phyloP scores from a whole-genome alignment of 2,797 vertebrate genomes.

The Tauraco hartlaubi region DNA sequence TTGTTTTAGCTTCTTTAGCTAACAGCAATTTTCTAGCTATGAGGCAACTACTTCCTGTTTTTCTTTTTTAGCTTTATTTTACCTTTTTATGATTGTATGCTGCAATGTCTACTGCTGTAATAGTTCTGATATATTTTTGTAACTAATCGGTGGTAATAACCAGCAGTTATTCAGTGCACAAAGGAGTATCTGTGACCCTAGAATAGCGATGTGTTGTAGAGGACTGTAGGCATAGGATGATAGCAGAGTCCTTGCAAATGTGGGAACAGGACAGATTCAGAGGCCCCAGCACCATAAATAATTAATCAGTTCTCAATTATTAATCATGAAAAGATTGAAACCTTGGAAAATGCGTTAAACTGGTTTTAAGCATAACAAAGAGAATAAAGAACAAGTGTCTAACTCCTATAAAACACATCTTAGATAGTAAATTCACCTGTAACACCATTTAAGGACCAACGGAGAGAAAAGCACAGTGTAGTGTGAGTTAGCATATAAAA shows the following conservation, averaged over 20 bases:
- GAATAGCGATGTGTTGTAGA: neutral
- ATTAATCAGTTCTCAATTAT: conserved; percentile 44
- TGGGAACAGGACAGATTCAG: neutral
- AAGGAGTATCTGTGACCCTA: neutral
- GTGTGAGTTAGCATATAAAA: neutral
- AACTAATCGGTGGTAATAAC: neutral
- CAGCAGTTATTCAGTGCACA: neutral
- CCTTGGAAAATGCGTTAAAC: neutral
- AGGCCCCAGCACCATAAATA: neutral
- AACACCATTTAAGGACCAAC: neutral
- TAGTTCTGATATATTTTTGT: neutral
- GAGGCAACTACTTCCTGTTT: neutral
- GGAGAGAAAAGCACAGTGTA: neutral
- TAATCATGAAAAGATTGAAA: conserved; percentile 25
- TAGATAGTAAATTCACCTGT: neutral
- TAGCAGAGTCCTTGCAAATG: neutral
- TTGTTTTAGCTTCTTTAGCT: neutral
- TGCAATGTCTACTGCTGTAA: neutral
- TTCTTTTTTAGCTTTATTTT: neutral
- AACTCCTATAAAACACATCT: neutral
- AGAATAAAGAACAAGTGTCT: neutral
- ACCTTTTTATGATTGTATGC: neutral
- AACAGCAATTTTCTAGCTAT: neutral
- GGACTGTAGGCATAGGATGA: neutral
- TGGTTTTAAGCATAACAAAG: neutral